Evolutionary conservation across 2,113 vertebrate species (phyloP).

Genomic region (Origma solitaria): DNA sequence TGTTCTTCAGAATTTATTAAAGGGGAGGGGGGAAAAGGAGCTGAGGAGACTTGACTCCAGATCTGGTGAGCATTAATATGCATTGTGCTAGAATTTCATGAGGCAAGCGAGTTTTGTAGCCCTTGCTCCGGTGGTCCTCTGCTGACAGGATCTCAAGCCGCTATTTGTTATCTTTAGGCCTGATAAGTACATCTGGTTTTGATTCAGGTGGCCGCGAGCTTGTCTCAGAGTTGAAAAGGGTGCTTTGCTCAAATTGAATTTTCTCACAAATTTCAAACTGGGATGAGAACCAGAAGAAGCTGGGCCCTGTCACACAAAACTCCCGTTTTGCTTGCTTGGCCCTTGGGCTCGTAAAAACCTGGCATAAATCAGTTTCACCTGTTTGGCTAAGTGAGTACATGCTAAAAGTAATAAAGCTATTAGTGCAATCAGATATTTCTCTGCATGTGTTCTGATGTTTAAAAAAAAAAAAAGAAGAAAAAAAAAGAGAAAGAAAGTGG

Average conservation of each 20-base stretch:
- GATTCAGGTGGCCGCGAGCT: conserved; percentile 88
- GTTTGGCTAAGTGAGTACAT: conserved; percentile 80
- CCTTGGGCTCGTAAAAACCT: conserved; percentile 74
- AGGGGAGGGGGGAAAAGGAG: neutral
- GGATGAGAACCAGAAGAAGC: conserved; percentile 81
- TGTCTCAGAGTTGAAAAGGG: conserved; percentile 89
- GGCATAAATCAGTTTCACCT: conserved; percentile 91
- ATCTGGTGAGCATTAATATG: conserved; percentile 72
- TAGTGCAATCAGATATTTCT: conserved; percentile 74
- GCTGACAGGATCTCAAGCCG: conserved; percentile 80
- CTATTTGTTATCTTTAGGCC: conserved; percentile 95
- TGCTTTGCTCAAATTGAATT: conserved; percentile 87
- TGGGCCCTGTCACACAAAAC: conserved; percentile 73
- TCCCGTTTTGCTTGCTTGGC: conserved; percentile 65
- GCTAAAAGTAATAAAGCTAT: conserved; percentile 80
- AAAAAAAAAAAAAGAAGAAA: neutral
- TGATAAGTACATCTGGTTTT: conserved; percentile 98
- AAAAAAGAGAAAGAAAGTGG: neutral
- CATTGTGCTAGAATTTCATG: conserved; percentile 68
- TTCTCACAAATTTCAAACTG: conserved; percentile 87
- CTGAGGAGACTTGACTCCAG: conserved; percentile 27
- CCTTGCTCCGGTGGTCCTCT: conserved; percentile 85
- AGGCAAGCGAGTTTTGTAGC: conserved; percentile 64
- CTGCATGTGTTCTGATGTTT: conserved; percentile 65
- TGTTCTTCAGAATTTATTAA: conserved; percentile 66